These are phyloP conservation scores for Latheticus oryzae DNA, from an alignment of 2,888 invertebrate genomes.

Conservation along the genomic window DNA sequence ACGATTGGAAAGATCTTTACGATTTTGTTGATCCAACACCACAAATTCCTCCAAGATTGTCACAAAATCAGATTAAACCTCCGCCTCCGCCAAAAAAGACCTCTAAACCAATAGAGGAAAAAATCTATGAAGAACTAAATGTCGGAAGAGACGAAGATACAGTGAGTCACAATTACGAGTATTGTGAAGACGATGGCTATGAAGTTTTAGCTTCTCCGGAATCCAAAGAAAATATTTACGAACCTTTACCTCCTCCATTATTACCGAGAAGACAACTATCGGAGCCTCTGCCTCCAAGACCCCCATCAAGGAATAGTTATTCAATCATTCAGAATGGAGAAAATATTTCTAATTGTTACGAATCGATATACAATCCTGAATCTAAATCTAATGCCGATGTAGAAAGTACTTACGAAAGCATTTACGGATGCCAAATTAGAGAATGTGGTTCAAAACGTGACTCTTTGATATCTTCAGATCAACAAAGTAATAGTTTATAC, in stretches of 20 bases:
- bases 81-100: slow-evolving; percentile 41
- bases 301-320: slow-evolving; percentile 60
- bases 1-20: slow-evolving; percentile 49
- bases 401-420: slow-evolving; percentile 53
- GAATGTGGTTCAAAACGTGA: slow-evolving; percentile 54
- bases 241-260: slow-evolving; percentile 64
- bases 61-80: slow-evolving; percentile 23
- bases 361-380: slow-evolving; percentile 65
- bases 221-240: slow-evolving; percentile 68
- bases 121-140: slow-evolving; percentile 55
- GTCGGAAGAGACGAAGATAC: slow-evolving; percentile 18
- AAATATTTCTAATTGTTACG: slow-evolving; percentile 71
- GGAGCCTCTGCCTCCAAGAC: slow-evolving; percentile 67
- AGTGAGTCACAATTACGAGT: slow-evolving; percentile 65
- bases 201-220: slow-evolving; percentile 66
- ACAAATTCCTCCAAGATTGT: slow-evolving; percentile 43
- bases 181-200: slow-evolving; percentile 69
- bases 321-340: slow-evolving; percentile 72
- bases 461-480: slow-evolving; percentile 71
- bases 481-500: slow-evolving; percentile 73
- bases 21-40: slow-evolving; percentile 51
- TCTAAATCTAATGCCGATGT: slow-evolving; percentile 28
- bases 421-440: slow-evolving; percentile 53
- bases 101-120: slow-evolving; percentile 41
- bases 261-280: slow-evolving; percentile 64